phyloP scores from a whole-genome alignment of 1,140 invertebrate genomes.

The Gryllus bimaculatus region DNA sequence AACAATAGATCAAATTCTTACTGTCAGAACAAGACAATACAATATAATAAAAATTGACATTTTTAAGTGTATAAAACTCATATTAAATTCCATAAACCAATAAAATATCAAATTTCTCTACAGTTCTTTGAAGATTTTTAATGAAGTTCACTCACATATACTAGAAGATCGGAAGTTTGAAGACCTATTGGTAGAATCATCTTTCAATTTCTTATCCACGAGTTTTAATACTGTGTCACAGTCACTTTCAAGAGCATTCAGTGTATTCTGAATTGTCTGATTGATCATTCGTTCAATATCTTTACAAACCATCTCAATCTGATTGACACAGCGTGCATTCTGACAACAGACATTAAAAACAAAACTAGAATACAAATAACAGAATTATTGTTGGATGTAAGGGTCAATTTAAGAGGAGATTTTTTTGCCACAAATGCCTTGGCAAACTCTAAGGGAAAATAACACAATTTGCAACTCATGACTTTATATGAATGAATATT shows the following conservation, averaged over 20 bases:
- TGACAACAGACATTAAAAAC: slow-evolving; percentile 22
- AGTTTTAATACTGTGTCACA: slow-evolving; percentile 40
- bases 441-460: no score
- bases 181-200: slow-evolving; percentile 34
- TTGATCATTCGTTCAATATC: slow-evolving; percentile 51
- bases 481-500: no score
- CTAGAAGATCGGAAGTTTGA: slow-evolving; percentile 27
- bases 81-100: no score
- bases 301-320: slow-evolving; percentile 49
- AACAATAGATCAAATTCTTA: not conserved
- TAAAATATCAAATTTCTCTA: no score
- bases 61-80: no score
- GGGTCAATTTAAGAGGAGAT: no score
- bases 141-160: slow-evolving; percentile 12
- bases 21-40: not conserved
- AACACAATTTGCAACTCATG: no score
- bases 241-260: slow-evolving; percentile 48
- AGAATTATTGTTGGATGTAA: no score
- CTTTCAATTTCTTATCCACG: slow-evolving; percentile 30
- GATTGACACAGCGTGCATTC: slow-evolving; percentile 43
- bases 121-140: no score
- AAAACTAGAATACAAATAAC: no score
- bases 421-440: no score
- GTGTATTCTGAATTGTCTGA: slow-evolving; percentile 48
- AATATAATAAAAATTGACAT: not conserved